A percentile compares a stretch with the other conserved stretches of the same genome.
Conservation (phyloP, 2,113 vertebrate genomes). For the Petromus typicus region DNA sequence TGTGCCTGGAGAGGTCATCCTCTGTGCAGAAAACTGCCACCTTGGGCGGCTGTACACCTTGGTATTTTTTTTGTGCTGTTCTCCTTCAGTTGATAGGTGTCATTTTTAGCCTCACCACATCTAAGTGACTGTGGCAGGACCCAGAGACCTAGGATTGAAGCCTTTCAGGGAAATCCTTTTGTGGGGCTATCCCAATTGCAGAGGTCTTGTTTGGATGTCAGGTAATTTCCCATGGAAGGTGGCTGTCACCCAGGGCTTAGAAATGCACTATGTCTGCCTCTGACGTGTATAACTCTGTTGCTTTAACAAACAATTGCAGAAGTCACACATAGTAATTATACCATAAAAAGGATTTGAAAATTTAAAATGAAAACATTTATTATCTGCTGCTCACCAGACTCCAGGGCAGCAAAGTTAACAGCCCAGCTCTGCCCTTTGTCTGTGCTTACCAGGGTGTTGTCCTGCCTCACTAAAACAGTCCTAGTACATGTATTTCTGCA, state of each 20-base stretch:
- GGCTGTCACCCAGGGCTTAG: neutral
- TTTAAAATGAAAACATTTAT: neutral
- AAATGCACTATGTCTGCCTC: neutral
- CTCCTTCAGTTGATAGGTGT: neutral
- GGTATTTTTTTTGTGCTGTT: neutral
- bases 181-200: neutral
- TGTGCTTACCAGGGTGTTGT: neutral
- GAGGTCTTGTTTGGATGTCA: neutral
- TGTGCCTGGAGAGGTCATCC: neutral
- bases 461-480: rapidly evolving
- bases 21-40: neutral
- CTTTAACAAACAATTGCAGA: neutral
- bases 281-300: neutral
- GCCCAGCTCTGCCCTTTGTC: neutral
- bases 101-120: neutral
- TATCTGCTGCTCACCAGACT: neutral
- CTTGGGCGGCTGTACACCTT: neutral
- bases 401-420: neutral
- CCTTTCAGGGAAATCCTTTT: neutral
- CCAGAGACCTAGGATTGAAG: neutral
- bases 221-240: neutral
- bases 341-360: neutral
- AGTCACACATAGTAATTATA: neutral
- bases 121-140: neutral
- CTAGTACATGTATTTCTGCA: neutral